These are phyloP conservation scores for Lycodopsis pacificus DNA, from an alignment of 2,797 vertebrate genomes.

Conservation along the genomic window DNA sequence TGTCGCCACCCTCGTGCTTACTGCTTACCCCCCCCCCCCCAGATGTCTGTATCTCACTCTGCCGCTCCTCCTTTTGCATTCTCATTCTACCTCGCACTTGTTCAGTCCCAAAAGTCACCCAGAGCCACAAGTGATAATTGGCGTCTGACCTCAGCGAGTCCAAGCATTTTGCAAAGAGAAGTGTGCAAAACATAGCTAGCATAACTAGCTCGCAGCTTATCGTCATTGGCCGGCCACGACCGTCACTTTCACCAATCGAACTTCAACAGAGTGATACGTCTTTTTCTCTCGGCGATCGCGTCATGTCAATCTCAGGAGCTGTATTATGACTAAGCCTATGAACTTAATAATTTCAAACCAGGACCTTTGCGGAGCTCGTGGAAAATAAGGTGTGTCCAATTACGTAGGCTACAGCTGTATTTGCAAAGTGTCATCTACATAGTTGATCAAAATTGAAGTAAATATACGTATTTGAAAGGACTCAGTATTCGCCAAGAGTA, in stretches of 20 bases:
- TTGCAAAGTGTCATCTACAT: not conserved
- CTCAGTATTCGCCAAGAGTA: not conserved
- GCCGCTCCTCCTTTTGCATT: not conserved
- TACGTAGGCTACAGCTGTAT: not conserved
- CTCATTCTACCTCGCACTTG: not conserved
- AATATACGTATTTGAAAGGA: not conserved
- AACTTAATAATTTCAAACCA: not conserved
- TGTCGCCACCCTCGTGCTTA: slow-evolving; percentile 31
- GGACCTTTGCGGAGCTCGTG: not conserved
- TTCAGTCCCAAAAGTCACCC: not conserved
- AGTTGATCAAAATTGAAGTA: not conserved
- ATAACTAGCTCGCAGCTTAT: too few relatives aligned
- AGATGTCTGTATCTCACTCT: slow-evolving; percentile 14
- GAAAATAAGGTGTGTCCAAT: not conserved
- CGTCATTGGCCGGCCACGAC: not conserved
- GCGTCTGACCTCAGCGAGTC: not conserved
- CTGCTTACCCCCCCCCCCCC: too few relatives aligned
- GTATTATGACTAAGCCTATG: not conserved
- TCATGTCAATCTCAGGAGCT: not conserved
- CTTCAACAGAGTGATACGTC: not conserved
- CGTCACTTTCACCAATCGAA: not conserved
- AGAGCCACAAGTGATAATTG: not conserved
- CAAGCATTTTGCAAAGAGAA: not conserved
- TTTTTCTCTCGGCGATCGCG: not conserved
- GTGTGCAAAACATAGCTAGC: not conserved